Conservation (phyloP, 2,888 invertebrate species). For the Cataglyphis albicans region DNA sequence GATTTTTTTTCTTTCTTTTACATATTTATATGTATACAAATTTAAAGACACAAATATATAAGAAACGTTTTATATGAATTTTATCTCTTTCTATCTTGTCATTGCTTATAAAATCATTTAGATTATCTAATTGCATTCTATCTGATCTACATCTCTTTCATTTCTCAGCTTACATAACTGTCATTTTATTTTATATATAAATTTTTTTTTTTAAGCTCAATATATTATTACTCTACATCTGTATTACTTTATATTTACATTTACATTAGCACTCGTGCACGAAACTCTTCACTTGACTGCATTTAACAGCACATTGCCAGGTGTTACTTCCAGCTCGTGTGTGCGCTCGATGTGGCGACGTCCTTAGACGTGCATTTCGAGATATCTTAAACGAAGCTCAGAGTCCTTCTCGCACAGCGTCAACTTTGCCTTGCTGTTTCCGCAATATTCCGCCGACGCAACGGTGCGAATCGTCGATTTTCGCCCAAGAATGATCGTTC, state of each 20-base stretch:
- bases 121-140: not conserved
- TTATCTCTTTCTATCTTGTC: not conserved
- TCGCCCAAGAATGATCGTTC: not conserved
- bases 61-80: not conserved
- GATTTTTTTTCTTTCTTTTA: not conserved
- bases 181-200: not conserved
- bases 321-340: constrained; percentile 59
- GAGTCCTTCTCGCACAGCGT: constrained; percentile 1
- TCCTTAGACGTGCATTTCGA: constrained; percentile 45
- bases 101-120: not conserved
- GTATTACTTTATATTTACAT: not conserved
- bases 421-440: constrained; percentile 38
- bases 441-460: not conserved
- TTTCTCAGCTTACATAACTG: not conserved
- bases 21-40: constrained; percentile 4
- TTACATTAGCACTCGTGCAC: constrained; percentile 27
- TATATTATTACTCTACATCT: not conserved
- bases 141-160: not conserved
- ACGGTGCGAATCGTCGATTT: constrained; percentile 18
- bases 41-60: not conserved
- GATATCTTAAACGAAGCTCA: constrained; percentile 54
- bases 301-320: constrained; percentile 55
- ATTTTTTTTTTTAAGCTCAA: not conserved
- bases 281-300: constrained; percentile 49
- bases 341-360: constrained; percentile 52